Conservation (phyloP, 2,113 vertebrate genomes). For the Candoia aspera region DNA sequence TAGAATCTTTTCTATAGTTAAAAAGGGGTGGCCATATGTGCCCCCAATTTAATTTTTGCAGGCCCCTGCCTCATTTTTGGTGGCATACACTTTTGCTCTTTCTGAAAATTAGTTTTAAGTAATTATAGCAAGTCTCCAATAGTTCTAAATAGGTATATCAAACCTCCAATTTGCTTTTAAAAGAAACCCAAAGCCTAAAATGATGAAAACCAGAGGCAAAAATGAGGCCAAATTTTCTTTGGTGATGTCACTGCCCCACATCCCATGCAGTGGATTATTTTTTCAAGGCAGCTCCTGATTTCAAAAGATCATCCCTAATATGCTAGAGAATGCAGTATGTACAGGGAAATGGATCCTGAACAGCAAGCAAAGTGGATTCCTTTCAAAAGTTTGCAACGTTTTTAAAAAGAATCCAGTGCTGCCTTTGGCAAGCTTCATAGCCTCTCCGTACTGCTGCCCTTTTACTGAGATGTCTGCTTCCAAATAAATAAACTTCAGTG, state of each 20-base stretch:
- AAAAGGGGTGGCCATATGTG: background rate
- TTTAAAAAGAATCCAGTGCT: background rate
- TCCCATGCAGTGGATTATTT: background rate
- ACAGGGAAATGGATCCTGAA: background rate
- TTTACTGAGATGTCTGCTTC: slow-evolving; percentile 40
- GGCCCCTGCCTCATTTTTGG: background rate
- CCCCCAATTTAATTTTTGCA: background rate
- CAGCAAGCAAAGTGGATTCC: background rate
- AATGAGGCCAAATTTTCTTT: background rate
- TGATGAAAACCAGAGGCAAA: background rate
- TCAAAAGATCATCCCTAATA: background rate
- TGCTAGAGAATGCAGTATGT: background rate
- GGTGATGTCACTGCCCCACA: background rate
- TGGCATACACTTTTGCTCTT: background rate
- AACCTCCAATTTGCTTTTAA: background rate
- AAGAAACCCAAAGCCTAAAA: background rate
- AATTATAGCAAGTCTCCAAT: background rate
- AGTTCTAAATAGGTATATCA: background rate
- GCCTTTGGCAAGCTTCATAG: slow-evolving; percentile 18
- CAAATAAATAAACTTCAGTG: slow-evolving; percentile 55
- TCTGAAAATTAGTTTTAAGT: background rate
- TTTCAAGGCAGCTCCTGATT: background rate
- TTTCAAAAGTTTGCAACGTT: background rate
- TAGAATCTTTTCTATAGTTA: background rate
- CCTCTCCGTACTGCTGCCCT: slow-evolving; percentile 35